A percentile compares a stretch with the other conserved stretches of the same genome.
These are phyloP conservation scores for Montipora cactus DNA, from an alignment of 64 coral and sea anemone species.

Conservation along the genomic window DNA sequence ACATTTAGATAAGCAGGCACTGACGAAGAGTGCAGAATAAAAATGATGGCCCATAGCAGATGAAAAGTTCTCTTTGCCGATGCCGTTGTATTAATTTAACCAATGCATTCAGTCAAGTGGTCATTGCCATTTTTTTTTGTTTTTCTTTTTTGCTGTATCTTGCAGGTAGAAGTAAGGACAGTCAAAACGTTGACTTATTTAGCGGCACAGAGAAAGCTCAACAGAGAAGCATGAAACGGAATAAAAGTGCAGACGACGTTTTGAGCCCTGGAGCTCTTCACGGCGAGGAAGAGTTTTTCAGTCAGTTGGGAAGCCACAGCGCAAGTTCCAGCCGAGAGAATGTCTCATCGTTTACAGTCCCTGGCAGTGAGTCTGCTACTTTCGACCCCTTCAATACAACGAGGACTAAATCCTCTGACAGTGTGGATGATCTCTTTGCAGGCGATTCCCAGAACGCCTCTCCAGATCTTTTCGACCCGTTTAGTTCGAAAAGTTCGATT, in stretches of 20 bases:
- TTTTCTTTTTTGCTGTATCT: not conserved
- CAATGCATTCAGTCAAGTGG: no score
- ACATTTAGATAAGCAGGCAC: no score
- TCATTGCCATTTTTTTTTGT: not conserved
- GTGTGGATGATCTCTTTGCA: not conserved
- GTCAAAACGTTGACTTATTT: conserved; percentile 91
- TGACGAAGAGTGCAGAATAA: no score
- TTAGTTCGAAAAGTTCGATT: conserved; percentile 16
- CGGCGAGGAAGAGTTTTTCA: conserved; percentile 88
- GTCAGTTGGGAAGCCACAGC: conserved; percentile 76
- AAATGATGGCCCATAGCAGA: no score
- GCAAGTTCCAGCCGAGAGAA: conserved; percentile 83
- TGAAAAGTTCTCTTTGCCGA: no score
- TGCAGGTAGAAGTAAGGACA: conserved; percentile 49
- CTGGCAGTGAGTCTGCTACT: conserved; percentile 36
- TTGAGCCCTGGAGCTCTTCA: conserved; percentile 56
- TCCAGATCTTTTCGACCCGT: conserved; percentile 56
- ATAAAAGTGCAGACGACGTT: conserved; percentile 93
- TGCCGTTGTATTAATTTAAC: no score
- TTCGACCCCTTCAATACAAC: conserved; percentile 69
- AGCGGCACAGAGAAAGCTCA: conserved; percentile 66
- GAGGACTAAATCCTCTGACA: conserved; percentile 18
- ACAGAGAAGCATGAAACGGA: conserved; percentile 64
- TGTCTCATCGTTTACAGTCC: conserved; percentile 51
- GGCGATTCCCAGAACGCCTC: not conserved